Percentiles rank a stretch among this genome's conserved stretches.
phyloP scores from a whole-genome alignment of 2,888 invertebrate species.

The Pheosia tremula region DNA sequence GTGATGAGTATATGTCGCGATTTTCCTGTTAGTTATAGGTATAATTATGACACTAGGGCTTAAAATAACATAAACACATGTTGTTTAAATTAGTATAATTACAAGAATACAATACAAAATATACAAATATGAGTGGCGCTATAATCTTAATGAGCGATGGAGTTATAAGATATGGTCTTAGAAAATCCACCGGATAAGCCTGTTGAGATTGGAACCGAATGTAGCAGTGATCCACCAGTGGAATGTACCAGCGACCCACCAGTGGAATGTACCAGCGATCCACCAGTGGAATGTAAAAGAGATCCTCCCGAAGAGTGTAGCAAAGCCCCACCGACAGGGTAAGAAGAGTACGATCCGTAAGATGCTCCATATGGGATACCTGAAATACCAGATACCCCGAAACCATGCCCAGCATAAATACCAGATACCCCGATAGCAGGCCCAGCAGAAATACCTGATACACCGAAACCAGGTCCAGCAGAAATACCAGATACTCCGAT shows the following conservation, averaged over 20 bases:
- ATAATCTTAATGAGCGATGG: conserved; percentile 30
- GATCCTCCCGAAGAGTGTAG: background rate
- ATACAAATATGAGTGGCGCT: conserved; percentile 12
- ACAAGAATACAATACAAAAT: conserved; percentile 29
- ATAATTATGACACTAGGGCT: background rate
- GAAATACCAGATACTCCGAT: conserved; percentile 10
- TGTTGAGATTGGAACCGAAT: conserved; percentile 4
- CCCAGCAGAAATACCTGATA: conserved; percentile 12
- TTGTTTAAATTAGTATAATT: conserved; percentile 32
- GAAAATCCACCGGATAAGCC: conserved; percentile 25
- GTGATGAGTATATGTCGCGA: too few relatives aligned
- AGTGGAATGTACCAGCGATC: background rate
- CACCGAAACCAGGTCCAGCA: conserved; percentile 10
- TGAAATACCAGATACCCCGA: conserved; percentile 3
- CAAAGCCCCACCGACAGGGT: conserved; percentile 1
- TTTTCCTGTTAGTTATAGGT: too few relatives aligned
- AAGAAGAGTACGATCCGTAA: conserved; percentile 6
- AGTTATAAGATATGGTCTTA: conserved; percentile 36
- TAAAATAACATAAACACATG: conserved; percentile 9
- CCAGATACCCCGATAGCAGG: conserved; percentile 7
- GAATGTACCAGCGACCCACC: background rate
- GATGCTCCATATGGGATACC: conserved; percentile 1
- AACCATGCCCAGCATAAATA: background rate
- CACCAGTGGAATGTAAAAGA: background rate
- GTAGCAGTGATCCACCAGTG: background rate